Evolutionary conservation across 2,797 vertebrate species (phyloP), one percentile per base, ranked within the genome.

Genomic region (Myotis planiceps): DNA sequence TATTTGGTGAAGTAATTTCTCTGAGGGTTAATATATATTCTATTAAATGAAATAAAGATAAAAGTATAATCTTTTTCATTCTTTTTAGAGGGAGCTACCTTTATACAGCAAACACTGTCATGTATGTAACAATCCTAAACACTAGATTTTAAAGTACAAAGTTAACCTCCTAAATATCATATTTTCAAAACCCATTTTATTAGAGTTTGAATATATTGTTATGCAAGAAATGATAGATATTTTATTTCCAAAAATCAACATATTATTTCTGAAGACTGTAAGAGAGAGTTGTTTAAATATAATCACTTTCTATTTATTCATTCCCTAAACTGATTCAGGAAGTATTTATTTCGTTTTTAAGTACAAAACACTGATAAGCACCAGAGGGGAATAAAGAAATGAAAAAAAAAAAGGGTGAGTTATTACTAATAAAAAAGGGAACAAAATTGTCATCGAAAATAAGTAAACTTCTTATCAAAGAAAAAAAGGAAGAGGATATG

Each of bases 91-190:
- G 7, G 49, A 13, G 2, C 2, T 39, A 63, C 0, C 13, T 81
- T 32, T 90, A 21, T 13, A n/a, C 12, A 14, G 1, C 27, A 2
- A 88, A 47, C 8, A 21, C 25, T 69, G 39, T 66, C 27, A 78
- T 27, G 18, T 63, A 79, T 21, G 1, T 42, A 37, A 90, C 76
- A 74, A 23, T 53, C 74, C 8, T 74, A 68, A 13, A 58, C 5
- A 32, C 9, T 84, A 25, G 5, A 53, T 86, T 96, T 94, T 85
- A 92, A 92, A 66, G 42, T 65, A 85, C 10, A 58, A 75, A 85
- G 19, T 58, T 71, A 71, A 42, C 2, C 14, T 63, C 15, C 18
- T 80, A 91, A 69, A 58, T 72, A 49, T 25, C 8, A 15, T 79
- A 58, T 75, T 84, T 92, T 81, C n/a, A 84, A 69, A 81, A 19